Evolutionary conservation across 2,113 vertebrate genomes (phyloP), one percentile per base, ranked within the genome.

Genomic region (Coreoperca whiteheadi): DNA sequence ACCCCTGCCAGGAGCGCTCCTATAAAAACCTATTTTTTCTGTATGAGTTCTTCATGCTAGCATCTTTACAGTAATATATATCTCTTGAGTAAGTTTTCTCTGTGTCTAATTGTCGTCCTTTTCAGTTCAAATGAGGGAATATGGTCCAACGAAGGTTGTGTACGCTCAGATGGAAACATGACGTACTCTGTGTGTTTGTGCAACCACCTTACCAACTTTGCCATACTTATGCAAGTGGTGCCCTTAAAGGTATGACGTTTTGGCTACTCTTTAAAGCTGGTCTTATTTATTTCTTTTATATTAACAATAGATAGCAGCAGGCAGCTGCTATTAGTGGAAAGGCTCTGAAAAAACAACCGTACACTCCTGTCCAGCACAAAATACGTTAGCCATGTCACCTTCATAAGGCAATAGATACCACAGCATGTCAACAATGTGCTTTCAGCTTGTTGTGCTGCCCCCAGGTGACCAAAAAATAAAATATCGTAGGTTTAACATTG

Each of bases 141-240:
- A 21, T 99, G 98, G 98, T 99, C 98, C 1, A 94, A 95, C 0
- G 89, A 96, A 87, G 98, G 98, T 8, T 99, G 98, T 7, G 93
- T 94, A 0, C 96, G 95, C 10, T 82, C 92, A 0, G 95, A 93
- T 0, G 97, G 98, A 18, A 97, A 97, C 93, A 92, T 97, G 86
- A 96, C 94, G 37, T 92, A 96, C 91, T 99, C 98, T 0, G 79
- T 97, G 84, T 99, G 98, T 77, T 95, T 93, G 80, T 99, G 98
- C 83, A 97, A 97, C 25, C 98, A 99, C 92, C 97, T 99, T 88
- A 99, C 98, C 87, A 99, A 98, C 96, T 99, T 99, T 0, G 98
- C 98, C 92, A 97, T 99, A 78, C 96, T 99, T 14, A 99, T 99
- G 98, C 98, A 99, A 92, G 97, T 99, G 86, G 98, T 99, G 25